These are phyloP conservation scores for Gambusia yucatana DNA, from an alignment of 2,797 vertebrate genomes.

Conservation along the genomic window DNA sequence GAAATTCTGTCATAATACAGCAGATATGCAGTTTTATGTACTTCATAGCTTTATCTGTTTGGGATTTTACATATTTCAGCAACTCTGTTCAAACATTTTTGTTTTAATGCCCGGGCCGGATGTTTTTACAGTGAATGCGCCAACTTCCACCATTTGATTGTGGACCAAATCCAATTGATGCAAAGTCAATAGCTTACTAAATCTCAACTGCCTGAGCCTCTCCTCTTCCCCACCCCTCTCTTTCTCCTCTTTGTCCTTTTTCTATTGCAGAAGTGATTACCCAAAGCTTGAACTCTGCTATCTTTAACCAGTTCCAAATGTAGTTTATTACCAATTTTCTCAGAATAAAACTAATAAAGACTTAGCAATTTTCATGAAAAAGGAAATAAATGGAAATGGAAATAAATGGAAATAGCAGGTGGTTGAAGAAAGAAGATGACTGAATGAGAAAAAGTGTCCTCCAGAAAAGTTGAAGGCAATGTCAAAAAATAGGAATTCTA, in stretches of 20 bases:
- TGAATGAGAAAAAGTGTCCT: conserved; percentile 10
- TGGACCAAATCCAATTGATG: conserved; percentile 42
- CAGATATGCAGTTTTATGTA: conserved; percentile 9
- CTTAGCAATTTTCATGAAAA: conserved; percentile 10
- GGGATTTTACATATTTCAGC: conserved; percentile 1
- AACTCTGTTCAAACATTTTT: background rate
- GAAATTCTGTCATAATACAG: conserved; percentile 12
- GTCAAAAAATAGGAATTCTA: conserved; percentile 9
- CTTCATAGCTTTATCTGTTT: conserved; percentile 5
- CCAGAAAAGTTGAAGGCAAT: conserved; percentile 25
- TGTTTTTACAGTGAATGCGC: conserved; percentile 18
- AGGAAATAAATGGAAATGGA: background rate
- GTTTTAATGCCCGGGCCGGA: background rate
- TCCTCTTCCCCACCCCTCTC: conserved; percentile 39
- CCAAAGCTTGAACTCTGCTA: background rate
- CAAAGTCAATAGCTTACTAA: conserved; percentile 55
- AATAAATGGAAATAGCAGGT: conserved; percentile 52
- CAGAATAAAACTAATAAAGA: conserved; percentile 12
- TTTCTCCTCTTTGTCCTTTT: conserved; percentile 30
- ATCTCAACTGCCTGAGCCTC: conserved; percentile 34
- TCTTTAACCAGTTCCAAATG: conserved; percentile 8
- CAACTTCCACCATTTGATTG: conserved; percentile 28
- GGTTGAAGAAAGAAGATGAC: conserved; percentile 37
- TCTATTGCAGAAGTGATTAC: conserved; percentile 10
- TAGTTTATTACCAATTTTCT: conserved; percentile 21